These are phyloP conservation scores for Cichladusa arquata DNA, from an alignment of 2,113 vertebrate species.

Conservation along the genomic window DNA sequence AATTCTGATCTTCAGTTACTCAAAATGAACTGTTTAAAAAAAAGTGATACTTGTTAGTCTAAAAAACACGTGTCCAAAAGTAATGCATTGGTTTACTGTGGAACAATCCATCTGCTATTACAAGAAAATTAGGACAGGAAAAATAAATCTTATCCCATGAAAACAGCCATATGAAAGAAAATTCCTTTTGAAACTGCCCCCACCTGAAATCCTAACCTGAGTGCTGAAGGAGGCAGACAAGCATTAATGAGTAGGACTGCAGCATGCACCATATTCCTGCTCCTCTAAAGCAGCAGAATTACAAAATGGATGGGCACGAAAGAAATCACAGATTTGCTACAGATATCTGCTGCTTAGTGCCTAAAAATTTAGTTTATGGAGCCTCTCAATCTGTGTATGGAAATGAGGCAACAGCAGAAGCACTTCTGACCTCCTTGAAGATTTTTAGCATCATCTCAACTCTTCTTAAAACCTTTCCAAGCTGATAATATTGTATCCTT, in stretches of 20 bases:
- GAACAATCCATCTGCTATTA: constrained; percentile 71
- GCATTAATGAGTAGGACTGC: constrained; percentile 34
- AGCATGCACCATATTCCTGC: constrained; percentile 32
- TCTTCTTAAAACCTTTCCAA: constrained; percentile 53
- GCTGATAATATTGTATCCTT: constrained; percentile 42
- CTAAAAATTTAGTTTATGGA: constrained; percentile 36
- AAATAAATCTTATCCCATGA: constrained; percentile 65
- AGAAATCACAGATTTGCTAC: constrained; percentile 64
- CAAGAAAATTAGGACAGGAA: constrained; percentile 62
- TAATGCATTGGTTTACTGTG: constrained; percentile 63
- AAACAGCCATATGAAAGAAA: constrained; percentile 54
- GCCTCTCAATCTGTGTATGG: constrained; percentile 3
- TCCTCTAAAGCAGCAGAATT: constrained; percentile 49
- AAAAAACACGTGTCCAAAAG: constrained; percentile 35
- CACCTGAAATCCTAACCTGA: constrained; percentile 15
- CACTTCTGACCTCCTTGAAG: constrained; percentile 31
- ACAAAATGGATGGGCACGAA: constrained; percentile 49
- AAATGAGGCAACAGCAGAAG: constrained; percentile 61
- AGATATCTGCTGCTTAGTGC: constrained; percentile 23
- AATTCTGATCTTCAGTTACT: constrained; percentile 52
- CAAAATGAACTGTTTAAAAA: constrained; percentile 48
- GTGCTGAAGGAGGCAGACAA: constrained; percentile 44
- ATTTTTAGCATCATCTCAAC: constrained; percentile 46
- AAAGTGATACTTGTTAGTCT: constrained; percentile 56
- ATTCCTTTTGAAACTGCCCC: constrained; percentile 47